Conservation (phyloP, 2,888 invertebrate genomes). For the Notocelia uddmanniana region DNA sequence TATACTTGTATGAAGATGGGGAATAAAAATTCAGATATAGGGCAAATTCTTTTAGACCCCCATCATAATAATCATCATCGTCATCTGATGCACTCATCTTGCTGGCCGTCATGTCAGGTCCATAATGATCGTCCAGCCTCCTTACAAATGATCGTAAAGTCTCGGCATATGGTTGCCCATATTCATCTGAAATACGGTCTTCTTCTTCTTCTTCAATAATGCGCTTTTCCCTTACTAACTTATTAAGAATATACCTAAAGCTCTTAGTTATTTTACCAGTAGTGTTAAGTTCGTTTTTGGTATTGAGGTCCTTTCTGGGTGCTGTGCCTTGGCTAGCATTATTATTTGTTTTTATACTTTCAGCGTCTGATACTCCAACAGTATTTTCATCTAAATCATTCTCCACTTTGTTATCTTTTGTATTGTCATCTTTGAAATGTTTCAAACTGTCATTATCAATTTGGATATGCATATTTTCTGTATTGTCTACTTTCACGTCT, state of each 20-base stretch:
- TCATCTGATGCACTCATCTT: neutral
- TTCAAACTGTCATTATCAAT: neutral
- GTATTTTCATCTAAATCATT: neutral
- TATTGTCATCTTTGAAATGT: neutral
- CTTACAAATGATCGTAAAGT: neutral
- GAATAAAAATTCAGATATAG: conserved; percentile 23
- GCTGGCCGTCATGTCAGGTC: neutral
- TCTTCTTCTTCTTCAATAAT: conserved; percentile 13
- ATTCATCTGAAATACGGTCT: conserved; percentile 17
- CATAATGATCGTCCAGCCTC: neutral
- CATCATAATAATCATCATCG: neutral
- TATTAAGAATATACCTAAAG: conserved; percentile 18
- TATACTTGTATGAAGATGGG: conserved; percentile 18
- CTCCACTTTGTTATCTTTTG: neutral
- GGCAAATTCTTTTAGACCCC: conserved; percentile 4
- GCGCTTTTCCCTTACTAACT: conserved; percentile 12
- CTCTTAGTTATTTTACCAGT: conserved; percentile 22
- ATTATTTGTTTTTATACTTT: neutral
- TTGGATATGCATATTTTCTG: neutral
- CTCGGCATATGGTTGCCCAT: neutral
- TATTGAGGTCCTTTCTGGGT: neutral
- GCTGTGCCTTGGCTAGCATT: neutral
- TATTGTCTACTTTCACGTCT: neutral
- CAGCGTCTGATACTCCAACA: neutral
- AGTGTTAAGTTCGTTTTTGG: neutral